Evolutionary conservation across 2,113 vertebrate species (phyloP), one percentile per base, ranked within the genome.

Genomic region (Sclerurus mexicanus): DNA sequence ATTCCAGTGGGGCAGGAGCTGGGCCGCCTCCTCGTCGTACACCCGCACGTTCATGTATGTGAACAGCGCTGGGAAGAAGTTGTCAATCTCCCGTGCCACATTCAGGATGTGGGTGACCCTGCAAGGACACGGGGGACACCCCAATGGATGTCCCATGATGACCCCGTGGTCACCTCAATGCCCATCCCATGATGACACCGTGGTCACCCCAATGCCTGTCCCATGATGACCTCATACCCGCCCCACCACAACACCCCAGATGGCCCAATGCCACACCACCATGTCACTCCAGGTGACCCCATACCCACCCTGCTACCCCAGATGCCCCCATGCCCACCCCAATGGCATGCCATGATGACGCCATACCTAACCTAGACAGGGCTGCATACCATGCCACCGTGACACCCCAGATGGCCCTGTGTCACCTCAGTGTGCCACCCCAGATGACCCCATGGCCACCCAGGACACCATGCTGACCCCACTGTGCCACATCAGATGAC

Each of bases 51-150:
- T 99, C 98, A 99, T 98, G 93, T 99, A 99, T 12, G 90, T 98
- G 97, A 99, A 99, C 42, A 98, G 98, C 4, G 99, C 99, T 0
- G 99, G 99, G 96, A 98, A 99, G 96, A 99, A 99, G 98, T 99
- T 99, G 97, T 99, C 99, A 2, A 99, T 99, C 98, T 99, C 99
- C 74, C 98, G 98, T 0, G 99, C 99, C 95, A 99, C 98, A 21
- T 99, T 99, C 68, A 99, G 96, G 95, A 99, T 99, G 97, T 99
- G 99, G 82, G 98, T 99, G 52, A 99, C 96, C 68, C 99, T 99
- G 97, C 0, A 4, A 46, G 1, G 42, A 21, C 55, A 5, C 3
- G 2, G 46, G 83, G 46, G 77, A 20, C 33, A n/a, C 37, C 37
- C 73, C 37, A 5, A 10, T 2, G 7, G n/a, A 31, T 9, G 21